Base-by-base conservation (phyloP, 1,140 invertebrate genomes). In the Procambarus virginalis region DNA sequence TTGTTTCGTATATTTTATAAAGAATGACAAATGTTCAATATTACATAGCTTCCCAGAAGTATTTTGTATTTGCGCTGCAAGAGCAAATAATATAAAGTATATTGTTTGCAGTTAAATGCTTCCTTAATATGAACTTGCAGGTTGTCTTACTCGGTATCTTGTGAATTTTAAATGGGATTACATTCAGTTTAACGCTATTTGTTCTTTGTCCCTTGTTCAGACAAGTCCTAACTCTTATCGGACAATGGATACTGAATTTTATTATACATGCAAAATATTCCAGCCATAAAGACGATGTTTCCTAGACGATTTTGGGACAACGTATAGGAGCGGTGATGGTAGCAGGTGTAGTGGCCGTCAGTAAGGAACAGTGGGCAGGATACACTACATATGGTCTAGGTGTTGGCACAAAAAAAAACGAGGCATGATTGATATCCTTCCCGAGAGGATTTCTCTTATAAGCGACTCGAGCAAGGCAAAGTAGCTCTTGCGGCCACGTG, bases 381-480 rank as follows among this genome's bases (percentile, higher is more conserved):
- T 17, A 20, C 20, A 78, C 58, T 64, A 76, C 84, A 78, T 86
- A 78, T 86, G 84, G 75, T 45, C 46, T 12, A 86, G 46, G 73
- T 78, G 75, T 77, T 34, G 51, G n/a, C 20, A 14, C 51, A 78
- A 73, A 85, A 84, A 76, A 89, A 84, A 76, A 89, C 68, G 64
- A 20, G 51, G 60, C 81, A 84, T 78, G 88, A 89, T 84, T 89
- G 88, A 89, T 89, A 82, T 82, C 45, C 76, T 86, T 75, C 77
- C 76, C 85, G 64, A 80, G 58, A 58, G 88, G 82, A 89, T 89
- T 84, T 89, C 88, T 84, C 88, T 89, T 55, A 64, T 14, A 10
- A 60, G 80, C 46, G 87, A 83, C 51, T 45, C 9, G 49, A 58
- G 49, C n/a, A 68, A 76, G n/a, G 68, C 88, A 20, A 84, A 83